phyloP scores from a whole-genome alignment of 1,140 invertebrate species.

The Platorchestia sp. region DNA sequence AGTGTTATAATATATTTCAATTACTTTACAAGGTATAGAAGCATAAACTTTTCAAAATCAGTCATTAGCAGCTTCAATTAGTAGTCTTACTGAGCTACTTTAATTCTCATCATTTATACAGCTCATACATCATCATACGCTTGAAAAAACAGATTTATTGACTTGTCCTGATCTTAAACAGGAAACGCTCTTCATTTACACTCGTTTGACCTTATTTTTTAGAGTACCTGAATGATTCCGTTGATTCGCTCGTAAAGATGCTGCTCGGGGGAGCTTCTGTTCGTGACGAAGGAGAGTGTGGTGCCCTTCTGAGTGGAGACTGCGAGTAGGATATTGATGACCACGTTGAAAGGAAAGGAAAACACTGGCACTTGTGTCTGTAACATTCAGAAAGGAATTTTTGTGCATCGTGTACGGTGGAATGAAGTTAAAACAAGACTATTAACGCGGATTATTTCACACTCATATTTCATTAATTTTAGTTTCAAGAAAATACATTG shows the following conservation, averaged over 20 bases:
- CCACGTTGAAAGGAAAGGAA: constrained; percentile 58
- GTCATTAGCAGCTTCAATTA: too few relatives aligned
- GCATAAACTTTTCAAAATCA: too few relatives aligned
- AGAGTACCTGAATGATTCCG: not conserved
- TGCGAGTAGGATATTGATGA: constrained; percentile 33
- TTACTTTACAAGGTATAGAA: too few relatives aligned
- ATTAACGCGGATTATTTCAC: not conserved
- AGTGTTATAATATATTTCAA: not conserved
- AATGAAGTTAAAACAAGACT: not conserved
- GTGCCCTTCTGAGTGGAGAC: constrained; percentile 47
- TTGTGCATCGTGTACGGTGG: not conserved
- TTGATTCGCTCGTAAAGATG: constrained; percentile 46
- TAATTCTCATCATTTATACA: not conserved
- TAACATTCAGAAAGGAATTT: not conserved
- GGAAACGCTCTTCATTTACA: too few relatives aligned
- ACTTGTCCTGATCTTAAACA: not conserved
- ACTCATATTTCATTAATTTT: not conserved
- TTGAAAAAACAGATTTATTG: not conserved
- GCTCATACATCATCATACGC: not conserved
- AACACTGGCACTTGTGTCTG: constrained; percentile 57
- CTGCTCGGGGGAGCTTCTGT: constrained; percentile 51
- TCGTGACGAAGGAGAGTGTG: constrained; percentile 18
- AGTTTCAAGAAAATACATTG: too few relatives aligned
- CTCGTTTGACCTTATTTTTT: not conserved
- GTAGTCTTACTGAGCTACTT: too few relatives aligned